Conservation (phyloP, 1,140 invertebrate species). For the Danaus melanippus region DNA sequence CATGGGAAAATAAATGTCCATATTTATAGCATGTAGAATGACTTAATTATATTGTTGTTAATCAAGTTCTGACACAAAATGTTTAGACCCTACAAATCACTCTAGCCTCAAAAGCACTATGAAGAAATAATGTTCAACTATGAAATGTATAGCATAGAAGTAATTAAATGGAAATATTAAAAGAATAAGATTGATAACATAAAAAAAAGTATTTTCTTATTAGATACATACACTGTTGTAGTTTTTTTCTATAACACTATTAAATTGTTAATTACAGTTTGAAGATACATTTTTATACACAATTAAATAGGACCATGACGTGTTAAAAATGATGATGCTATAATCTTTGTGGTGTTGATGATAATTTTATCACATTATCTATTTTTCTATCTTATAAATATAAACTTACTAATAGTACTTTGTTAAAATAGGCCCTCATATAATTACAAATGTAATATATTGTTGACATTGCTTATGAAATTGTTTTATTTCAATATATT, state of each 20-base stretch:
- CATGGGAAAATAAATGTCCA: too few relatives aligned
- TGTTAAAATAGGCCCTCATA: slow-evolving; percentile 51
- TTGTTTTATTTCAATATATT: slow-evolving; percentile 41
- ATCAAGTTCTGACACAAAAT: too few relatives aligned
- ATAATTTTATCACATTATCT: slow-evolving; percentile 59
- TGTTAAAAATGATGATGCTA: slow-evolving; percentile 13
- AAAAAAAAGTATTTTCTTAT: slow-evolving; percentile 32
- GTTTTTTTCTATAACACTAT: slow-evolving; percentile 32
- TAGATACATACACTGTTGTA: slow-evolving; percentile 25
- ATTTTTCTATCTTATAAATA: slow-evolving; percentile 63
- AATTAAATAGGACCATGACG: slow-evolving; percentile 31
- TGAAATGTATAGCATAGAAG: slow-evolving; percentile 1
- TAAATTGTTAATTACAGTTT: slow-evolving; percentile 27
- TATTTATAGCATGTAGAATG: too few relatives aligned
- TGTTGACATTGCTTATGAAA: slow-evolving; percentile 65
- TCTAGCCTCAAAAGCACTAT: slow-evolving; percentile 10
- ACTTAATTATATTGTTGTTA: too few relatives aligned
- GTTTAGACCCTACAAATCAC: not conserved
- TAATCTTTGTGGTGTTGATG: slow-evolving; percentile 39
- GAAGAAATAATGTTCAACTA: slow-evolving; percentile 16
- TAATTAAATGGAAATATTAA: slow-evolving; percentile 2
- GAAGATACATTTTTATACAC: slow-evolving; percentile 23
- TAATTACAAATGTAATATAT: slow-evolving; percentile 58
- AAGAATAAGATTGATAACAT: slow-evolving; percentile 15
- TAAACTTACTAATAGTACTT: slow-evolving; percentile 51